These are phyloP conservation scores for Bos indicus DNA, from an alignment of 2,113 vertebrate species.

Conservation along the genomic window DNA sequence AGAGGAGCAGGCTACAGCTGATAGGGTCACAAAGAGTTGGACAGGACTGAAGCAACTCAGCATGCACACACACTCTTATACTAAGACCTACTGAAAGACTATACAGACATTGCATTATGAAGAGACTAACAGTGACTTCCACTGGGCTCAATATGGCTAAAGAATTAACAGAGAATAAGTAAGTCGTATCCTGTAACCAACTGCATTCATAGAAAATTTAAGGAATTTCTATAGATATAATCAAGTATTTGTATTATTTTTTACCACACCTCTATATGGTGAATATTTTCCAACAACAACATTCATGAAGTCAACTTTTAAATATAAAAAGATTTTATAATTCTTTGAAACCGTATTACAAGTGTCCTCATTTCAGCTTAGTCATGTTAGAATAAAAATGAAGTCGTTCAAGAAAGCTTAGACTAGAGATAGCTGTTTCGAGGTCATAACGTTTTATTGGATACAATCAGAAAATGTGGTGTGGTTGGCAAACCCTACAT, in stretches of 20 bases:
- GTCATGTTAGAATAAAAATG: slow-evolving; percentile 65
- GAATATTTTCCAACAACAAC: neutral
- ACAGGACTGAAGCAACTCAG: neutral
- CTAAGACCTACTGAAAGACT: neutral
- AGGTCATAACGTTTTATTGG: slow-evolving; percentile 78
- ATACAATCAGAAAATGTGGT: slow-evolving; percentile 76
- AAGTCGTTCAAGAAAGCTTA: slow-evolving; percentile 67
- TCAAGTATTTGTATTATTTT: slow-evolving; percentile 4
- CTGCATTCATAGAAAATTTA: neutral
- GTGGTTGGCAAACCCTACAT: slow-evolving; percentile 74
- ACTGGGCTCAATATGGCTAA: neutral
- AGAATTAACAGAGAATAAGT: slow-evolving; percentile 21
- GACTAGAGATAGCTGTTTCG: slow-evolving; percentile 64
- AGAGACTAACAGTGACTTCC: slow-evolving; percentile 4
- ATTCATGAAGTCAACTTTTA: slow-evolving; percentile 32
- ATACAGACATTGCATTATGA: neutral
- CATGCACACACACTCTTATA: neutral
- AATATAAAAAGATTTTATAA: slow-evolving; percentile 22
- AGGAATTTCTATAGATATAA: neutral
- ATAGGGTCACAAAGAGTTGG: neutral
- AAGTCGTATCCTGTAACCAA: neutral
- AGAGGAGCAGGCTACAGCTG: neutral
- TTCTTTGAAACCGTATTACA: slow-evolving; percentile 54
- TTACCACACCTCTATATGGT: neutral
- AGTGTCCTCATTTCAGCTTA: slow-evolving; percentile 50